Evolutionary conservation across 2,113 vertebrate genomes (phyloP).

Genomic region (Petromus typicus): DNA sequence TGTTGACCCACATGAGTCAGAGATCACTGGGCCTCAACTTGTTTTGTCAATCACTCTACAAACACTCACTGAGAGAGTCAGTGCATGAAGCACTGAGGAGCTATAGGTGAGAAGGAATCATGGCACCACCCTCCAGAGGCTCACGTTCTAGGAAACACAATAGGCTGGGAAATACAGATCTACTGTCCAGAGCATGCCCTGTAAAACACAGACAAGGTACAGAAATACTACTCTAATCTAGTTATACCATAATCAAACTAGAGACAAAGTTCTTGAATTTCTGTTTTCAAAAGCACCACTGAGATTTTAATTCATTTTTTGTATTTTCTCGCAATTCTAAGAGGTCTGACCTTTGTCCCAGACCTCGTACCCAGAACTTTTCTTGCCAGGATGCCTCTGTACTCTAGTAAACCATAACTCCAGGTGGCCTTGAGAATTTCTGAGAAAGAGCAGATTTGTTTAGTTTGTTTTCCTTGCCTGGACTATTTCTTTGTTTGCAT

Average conservation of each 20-base stretch:
- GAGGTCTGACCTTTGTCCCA: neutral
- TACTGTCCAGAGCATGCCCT: neutral
- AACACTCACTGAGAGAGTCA: neutral
- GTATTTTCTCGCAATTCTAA: neutral
- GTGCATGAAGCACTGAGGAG: neutral
- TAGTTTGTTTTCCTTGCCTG: neutral
- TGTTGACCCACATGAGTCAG: neutral
- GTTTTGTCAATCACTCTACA: neutral
- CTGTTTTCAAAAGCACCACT: neutral
- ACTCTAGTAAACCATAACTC: neutral
- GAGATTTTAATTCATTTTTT: neutral
- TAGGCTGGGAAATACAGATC: neutral
- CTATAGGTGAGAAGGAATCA: neutral
- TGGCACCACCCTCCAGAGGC: neutral
- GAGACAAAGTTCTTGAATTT: neutral
- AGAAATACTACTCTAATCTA: neutral
- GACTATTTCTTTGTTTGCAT: neutral
- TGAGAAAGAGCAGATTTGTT: neutral
- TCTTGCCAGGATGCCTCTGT: neutral
- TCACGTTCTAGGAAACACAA: neutral
- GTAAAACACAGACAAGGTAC: neutral
- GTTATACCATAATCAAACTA: neutral
- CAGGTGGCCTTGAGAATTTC: neutral
- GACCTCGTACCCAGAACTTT: neutral
- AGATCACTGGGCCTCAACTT: neutral